phyloP scores from a whole-genome alignment of 2,797 vertebrate species.

The Sebastes alutus region DNA sequence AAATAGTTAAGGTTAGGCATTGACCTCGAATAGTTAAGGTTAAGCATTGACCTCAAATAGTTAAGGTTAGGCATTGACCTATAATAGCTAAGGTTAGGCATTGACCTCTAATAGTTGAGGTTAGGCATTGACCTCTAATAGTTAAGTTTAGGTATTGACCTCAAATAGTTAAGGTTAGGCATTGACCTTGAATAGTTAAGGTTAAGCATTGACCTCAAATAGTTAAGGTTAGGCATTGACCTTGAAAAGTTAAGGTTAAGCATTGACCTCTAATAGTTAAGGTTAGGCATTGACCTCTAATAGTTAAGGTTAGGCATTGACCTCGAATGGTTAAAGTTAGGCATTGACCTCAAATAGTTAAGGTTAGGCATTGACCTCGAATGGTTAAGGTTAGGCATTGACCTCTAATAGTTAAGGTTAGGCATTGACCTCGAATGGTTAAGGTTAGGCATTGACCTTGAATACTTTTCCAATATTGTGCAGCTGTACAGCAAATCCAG shows the following conservation, averaged over 20 bases:
- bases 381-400: no score
- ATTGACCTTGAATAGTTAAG: rapidly evolving
- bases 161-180: rapidly evolving
- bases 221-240: no score
- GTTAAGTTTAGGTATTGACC: no score
- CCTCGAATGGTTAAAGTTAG: rapidly evolving
- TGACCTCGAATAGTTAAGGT: no score
- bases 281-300: no score
- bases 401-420: no score
- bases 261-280: rapidly evolving
- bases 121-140: no score
- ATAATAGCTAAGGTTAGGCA: rapidly evolving
- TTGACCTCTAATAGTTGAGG: rapidly evolving
- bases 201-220: no score
- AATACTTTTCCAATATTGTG: background rate
- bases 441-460: no score
- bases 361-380: no score
- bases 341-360: rapidly evolving
- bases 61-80: no score
- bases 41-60: rapidly evolving
- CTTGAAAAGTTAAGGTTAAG: rapidly evolving
- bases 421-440: rapidly evolving
- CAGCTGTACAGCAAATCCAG: background rate
- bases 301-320: no score
- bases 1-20: rapidly evolving